phyloP scores from a whole-genome alignment of 2,797 vertebrate species.

The Apogon talboti region DNA sequence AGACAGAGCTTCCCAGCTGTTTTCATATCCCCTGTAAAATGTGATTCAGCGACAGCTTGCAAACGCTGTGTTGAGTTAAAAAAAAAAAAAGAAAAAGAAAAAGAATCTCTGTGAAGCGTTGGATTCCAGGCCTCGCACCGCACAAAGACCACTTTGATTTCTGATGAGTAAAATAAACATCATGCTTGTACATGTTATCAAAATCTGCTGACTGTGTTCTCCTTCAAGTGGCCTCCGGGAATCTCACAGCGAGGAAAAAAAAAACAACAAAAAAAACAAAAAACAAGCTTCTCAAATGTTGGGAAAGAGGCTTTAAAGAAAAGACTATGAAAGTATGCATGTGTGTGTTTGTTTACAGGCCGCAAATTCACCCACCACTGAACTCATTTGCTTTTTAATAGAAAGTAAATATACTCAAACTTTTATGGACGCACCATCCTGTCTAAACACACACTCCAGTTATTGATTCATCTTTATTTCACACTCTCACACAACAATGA shows the following conservation, averaged over 20 bases:
- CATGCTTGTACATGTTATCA: slow-evolving; percentile 75
- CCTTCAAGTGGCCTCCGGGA: slow-evolving; percentile 63
- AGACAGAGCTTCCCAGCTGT: slow-evolving; percentile 37
- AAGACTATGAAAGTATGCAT: slow-evolving; percentile 25
- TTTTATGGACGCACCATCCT: neutral
- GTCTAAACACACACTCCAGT: slow-evolving; percentile 7
- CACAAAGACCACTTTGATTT: slow-evolving; percentile 75
- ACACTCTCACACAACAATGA: slow-evolving; percentile 65
- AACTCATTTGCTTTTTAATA: slow-evolving; percentile 2
- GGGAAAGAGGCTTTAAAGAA: slow-evolving; percentile 52
- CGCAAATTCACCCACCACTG: neutral
- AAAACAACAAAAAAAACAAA: too few relatives aligned
- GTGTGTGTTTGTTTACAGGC: slow-evolving; percentile 2
- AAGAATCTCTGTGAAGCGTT: slow-evolving; percentile 46
- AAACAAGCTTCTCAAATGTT: slow-evolving; percentile 53
- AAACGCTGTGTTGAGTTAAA: slow-evolving; percentile 58
- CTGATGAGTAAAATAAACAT: slow-evolving; percentile 78
- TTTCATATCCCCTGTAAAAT: slow-evolving; percentile 52
- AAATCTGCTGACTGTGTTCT: slow-evolving; percentile 78
- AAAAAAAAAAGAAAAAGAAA: slow-evolving; percentile 15
- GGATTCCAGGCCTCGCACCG: slow-evolving; percentile 55
- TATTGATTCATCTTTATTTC: slow-evolving; percentile 66
- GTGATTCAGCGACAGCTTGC: slow-evolving; percentile 52
- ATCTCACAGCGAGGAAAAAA: slow-evolving; percentile 43
- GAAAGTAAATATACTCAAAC: neutral